These are phyloP conservation scores for Holacanthella duospinosa DNA, from an alignment of 2,888 invertebrate species.

Conservation along the genomic window DNA sequence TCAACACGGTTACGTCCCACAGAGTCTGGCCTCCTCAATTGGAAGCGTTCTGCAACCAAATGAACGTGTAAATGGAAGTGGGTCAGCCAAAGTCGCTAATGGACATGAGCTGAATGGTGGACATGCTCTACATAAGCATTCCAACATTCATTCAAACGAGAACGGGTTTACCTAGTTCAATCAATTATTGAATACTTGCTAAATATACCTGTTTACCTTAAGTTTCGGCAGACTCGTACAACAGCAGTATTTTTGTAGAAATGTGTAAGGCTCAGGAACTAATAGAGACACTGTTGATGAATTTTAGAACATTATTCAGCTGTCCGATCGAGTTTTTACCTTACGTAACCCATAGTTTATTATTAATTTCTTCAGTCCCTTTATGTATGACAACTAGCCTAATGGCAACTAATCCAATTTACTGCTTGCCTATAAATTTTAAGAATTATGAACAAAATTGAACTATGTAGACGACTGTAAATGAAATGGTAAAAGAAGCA, in stretches of 20 bases:
- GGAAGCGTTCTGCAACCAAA: constrained; percentile 31
- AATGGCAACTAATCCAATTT: no score
- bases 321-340: background rate
- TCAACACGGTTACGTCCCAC: constrained; percentile 21
- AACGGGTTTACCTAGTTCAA: background rate
- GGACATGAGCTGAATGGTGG: background rate
- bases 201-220: background rate
- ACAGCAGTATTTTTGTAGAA: background rate
- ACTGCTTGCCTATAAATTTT: no score
- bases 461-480: no score
- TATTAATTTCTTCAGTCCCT: no score
- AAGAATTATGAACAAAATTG: no score
- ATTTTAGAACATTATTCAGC: background rate
- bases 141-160: background rate
- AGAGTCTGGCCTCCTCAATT: constrained; percentile 29
- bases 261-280: background rate
- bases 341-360: no score
- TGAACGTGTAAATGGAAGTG: background rate
- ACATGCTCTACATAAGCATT: background rate
- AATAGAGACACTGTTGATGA: background rate
- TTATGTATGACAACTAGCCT: no score
- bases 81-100: background rate
- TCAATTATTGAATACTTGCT: background rate
- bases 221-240: background rate
- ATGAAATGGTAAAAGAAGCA: no score